Conservation (phyloP, 1,140 invertebrate species). For the Diploscapter pachys region DNA sequence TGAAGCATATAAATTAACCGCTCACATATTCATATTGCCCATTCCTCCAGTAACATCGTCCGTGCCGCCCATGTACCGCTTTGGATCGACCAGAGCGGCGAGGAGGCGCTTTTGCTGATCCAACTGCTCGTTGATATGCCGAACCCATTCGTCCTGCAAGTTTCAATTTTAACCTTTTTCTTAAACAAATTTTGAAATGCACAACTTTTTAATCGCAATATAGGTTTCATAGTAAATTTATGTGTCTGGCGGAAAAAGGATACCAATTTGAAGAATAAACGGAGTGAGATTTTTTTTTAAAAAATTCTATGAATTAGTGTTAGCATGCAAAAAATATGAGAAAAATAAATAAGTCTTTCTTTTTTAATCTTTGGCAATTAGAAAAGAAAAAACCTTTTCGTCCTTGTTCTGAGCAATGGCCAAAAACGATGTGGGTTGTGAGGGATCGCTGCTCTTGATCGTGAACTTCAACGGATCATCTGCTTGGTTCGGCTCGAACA, state of each 20-base stretch:
- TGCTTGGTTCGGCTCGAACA: conserved; percentile 47
- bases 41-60: conserved; percentile 23
- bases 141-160: conserved; percentile 47
- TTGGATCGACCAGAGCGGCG: conserved; percentile 56
- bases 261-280: no score
- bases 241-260: no score
- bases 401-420: conserved; percentile 46
- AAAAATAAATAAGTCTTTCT: no score
- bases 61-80: conserved; percentile 34
- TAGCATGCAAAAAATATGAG: no score
- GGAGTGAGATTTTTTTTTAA: no score
- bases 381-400: conserved; percentile 37
- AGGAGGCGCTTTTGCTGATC: conserved; percentile 56
- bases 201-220: not conserved
- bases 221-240: no score
- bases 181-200: not conserved
- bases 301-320: no score
- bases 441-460: conserved; percentile 50
- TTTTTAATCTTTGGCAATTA: no score
- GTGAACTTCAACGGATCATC: conserved; percentile 56
- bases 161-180: not conserved
- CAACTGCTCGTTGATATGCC: conserved; percentile 45
- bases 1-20: not conserved
- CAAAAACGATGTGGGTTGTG: conserved; percentile 47
- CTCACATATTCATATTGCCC: conserved; percentile 26